Evolutionary conservation across 2,113 vertebrate species (phyloP).

Genomic region (Platanista minor): DNA sequence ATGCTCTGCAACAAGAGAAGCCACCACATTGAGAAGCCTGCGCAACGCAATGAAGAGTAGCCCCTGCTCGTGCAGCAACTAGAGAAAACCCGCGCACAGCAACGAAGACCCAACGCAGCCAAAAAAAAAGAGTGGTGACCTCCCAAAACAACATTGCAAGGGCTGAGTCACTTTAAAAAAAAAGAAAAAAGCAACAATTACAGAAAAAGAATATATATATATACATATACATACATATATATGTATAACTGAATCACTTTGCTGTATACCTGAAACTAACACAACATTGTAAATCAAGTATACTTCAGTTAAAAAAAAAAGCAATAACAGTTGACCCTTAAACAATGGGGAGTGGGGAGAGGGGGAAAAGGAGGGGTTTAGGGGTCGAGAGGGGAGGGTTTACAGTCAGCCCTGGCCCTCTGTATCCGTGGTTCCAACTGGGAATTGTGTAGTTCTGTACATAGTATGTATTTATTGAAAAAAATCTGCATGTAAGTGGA

Average conservation of each 20-base stretch:
- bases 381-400: background rate
- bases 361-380: background rate
- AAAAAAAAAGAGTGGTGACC: no score
- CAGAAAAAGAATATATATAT: background rate
- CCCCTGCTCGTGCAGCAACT: no score
- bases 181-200: background rate
- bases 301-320: background rate
- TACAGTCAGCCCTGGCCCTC: background rate
- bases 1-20: no score
- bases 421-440: background rate
- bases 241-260: background rate
- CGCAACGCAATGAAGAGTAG: no score
- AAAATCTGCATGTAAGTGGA: background rate
- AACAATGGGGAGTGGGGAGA: background rate
- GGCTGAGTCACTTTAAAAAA: no score
- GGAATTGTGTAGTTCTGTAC: background rate
- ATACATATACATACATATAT: background rate
- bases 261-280: background rate
- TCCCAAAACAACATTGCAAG: no score
- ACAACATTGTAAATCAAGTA: background rate
- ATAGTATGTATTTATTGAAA: background rate
- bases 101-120: no score
- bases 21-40: no score
- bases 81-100: no score
- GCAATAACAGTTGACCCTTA: background rate